Evolutionary conservation across 2,888 invertebrate genomes (phyloP), one percentile per base, ranked within the genome.

Genomic region (Andrena haemorrhoa): DNA sequence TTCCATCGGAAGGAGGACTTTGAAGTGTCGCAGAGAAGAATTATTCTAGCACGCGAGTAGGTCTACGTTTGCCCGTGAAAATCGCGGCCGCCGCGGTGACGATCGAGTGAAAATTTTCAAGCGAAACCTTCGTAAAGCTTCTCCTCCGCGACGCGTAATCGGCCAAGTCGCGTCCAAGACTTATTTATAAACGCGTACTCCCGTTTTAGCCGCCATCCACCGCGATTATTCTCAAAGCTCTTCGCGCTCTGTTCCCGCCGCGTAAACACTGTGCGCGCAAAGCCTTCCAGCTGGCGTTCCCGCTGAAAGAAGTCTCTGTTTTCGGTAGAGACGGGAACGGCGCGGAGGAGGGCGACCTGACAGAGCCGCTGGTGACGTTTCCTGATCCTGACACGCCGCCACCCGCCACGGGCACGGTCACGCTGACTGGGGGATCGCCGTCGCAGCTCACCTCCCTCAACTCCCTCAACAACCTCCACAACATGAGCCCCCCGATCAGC

Each of bases 371-470:
- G 86, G 97, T 98, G 72, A 97, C 97, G 76, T 97, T 97, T 94
- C 98, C 97, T 20, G 97, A 97, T 93, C 96, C 96, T 2, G 97
- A 97, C 87, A 96, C 97, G 29, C 96, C 97, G 70, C 96, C 96
- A 26, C 96, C 93, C 92, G 95, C 90, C 2, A 90, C 90, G 2
- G 92, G 92, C 91, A 95, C 93, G 92, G 95, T 88, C 87, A 95
- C 89, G 16, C 89, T 90, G 78, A 92, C 89, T 56, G 93, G 81
- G 10, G 90, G 89, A 60, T 91, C 90, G 85, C 93, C 87, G 91
- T 95, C 89, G 93, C 95, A 84, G 94, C 94, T 92, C 91, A 95
- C 80, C 91, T 94, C 91, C 79, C 93, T 92, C 88, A 94, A 89
- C 89, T 93, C 91, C 0, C 75, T 92, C 61, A 91, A 92, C 77